Conservation (phyloP, 2,113 vertebrate genomes). For the Gopherus evgoodei region DNA sequence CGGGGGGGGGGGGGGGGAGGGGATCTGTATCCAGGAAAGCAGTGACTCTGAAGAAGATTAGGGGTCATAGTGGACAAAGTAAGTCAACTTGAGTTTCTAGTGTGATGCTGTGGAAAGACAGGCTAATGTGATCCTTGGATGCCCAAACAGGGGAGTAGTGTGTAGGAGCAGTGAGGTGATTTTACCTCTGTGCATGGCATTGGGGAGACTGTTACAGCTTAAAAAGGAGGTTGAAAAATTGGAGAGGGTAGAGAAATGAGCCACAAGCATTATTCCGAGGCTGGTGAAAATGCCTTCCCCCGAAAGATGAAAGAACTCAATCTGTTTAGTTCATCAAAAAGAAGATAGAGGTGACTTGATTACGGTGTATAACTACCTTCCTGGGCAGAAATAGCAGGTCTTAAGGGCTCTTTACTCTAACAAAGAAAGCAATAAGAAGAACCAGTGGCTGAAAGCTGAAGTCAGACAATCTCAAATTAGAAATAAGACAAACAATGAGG, state of each 20-base stretch:
- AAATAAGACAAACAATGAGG: neutral
- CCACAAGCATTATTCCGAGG: neutral
- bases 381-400: neutral
- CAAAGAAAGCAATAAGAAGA: neutral
- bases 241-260: neutral
- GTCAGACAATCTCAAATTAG: neutral
- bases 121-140: neutral
- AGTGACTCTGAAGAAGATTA: neutral
- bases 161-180: neutral
- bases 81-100: neutral
- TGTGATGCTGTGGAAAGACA: neutral
- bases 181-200: neutral
- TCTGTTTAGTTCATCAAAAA: constrained; percentile 57
- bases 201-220: neutral
- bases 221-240: neutral
- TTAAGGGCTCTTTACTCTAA: neutral
- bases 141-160: neutral
- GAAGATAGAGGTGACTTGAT: neutral
- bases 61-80: neutral
- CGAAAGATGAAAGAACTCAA: constrained; percentile 23
- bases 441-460: neutral
- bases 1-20: too few species aligned
- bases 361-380: neutral
- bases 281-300: neutral
- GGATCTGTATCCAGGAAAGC: neutral